phyloP scores from a whole-genome alignment of 2,113 vertebrate genomes.

The Siniperca knerii region DNA sequence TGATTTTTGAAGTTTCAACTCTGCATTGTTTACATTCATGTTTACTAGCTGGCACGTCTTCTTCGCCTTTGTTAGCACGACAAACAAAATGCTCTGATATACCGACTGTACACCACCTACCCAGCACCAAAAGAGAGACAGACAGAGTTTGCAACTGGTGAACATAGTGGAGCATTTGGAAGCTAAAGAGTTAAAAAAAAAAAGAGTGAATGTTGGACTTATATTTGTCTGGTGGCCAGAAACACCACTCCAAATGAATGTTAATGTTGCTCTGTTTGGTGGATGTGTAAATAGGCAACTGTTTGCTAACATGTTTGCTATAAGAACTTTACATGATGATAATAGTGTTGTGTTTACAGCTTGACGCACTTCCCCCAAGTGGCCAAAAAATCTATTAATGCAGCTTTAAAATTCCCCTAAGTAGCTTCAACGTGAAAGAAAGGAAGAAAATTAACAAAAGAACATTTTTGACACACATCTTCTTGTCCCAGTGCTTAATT shows the following conservation, averaged over 20 bases:
- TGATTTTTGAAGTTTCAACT: neutral
- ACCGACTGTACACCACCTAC: neutral
- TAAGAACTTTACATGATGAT: neutral
- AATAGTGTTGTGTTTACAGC: neutral
- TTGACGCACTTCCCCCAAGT: too few relatives aligned
- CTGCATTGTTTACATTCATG: neutral
- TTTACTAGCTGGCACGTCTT: neutral
- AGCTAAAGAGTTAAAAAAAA: neutral
- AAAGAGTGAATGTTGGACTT: too few relatives aligned
- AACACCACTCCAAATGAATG: too few relatives aligned
- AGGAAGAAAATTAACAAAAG: neutral
- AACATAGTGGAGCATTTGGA: neutral
- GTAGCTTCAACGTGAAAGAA: neutral
- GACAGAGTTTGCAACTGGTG: too few relatives aligned
- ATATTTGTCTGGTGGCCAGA: too few relatives aligned
- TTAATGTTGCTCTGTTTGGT: neutral
- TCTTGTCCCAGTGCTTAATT: too few relatives aligned
- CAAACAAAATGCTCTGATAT: neutral
- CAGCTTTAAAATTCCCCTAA: neutral
- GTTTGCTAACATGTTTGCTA: neutral
- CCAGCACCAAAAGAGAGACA: too few relatives aligned
- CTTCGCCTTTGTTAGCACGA: neutral
- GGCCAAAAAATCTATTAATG: neutral
- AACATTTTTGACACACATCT: too few relatives aligned
- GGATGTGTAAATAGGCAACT: too few relatives aligned